Base-by-base conservation (phyloP, 2,888 invertebrate species). In the Chromoteleia sp. region DNA sequence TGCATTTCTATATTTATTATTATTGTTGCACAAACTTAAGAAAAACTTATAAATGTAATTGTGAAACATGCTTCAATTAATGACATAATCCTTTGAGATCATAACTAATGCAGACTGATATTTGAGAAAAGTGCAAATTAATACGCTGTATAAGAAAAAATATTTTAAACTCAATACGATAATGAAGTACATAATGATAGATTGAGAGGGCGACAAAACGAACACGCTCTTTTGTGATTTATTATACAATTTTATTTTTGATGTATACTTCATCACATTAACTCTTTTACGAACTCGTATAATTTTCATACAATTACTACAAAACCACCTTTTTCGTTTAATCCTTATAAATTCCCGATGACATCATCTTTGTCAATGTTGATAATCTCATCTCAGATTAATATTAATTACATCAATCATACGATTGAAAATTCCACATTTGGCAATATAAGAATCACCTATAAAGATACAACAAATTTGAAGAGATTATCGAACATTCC, bases 271-370 rank as follows among this genome's bases (percentile, higher is more conserved):
- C 82, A 77, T 82, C 82, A 82, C 82, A 82, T 81, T 56, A 73
- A 81, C 48, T 81, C 29, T 77, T 81, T 68, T 68, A 80, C 63
- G 79, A 68, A 81, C 65, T 76, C 61, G 65, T 81, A 81, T 67
- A 77, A 73, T 77, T 74, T 81, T 77, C 77, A 74, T 73, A 77
- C 73, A 77, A 74, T 77, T 19, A 77, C 77, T 81, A 81, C 77
- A 81, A 81, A 81, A 81, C 61, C 71, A 63, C 39, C 61, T 63
- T 67, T 61, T 63, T 41, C 67, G 43, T 73, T 43, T 25, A 61
- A 45, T 65, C 29, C 29, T 63, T 75, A 63, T 25, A 67, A 70
- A 70, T 41, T 59, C 12, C n/a, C 25, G 63, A 58, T 58, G 80
- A 74, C 36, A 56, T 65, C 15, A 30, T 80, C 17, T 73, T 33